Percentiles rank a stretch among this genome's conserved stretches.
Evolutionary conservation across 2,888 invertebrate genomes (phyloP).

Genomic region (Leptinotarsa tumamoca): DNA sequence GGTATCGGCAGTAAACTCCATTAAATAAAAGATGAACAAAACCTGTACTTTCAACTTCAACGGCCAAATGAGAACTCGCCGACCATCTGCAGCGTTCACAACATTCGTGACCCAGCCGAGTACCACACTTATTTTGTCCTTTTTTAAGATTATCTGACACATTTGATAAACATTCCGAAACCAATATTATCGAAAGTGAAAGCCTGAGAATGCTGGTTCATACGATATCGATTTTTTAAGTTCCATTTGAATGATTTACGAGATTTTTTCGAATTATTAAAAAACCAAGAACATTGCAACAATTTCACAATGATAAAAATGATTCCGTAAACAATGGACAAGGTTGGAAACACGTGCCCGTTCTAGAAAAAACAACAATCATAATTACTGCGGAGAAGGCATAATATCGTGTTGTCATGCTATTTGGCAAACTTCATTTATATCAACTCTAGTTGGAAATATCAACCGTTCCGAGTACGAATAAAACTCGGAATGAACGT

Average conservation of each 20-base stretch:
- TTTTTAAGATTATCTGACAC: too few relatives aligned
- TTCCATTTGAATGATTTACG: neutral
- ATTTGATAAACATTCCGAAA: too few relatives aligned
- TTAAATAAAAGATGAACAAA: too few relatives aligned
- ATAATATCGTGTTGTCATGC: conserved; percentile 4
- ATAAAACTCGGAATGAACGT: neutral
- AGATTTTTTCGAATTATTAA: neutral
- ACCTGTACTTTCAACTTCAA: too few relatives aligned
- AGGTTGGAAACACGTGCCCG: neutral
- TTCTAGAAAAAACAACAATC: conserved; percentile 1
- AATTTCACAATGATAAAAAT: neutral
- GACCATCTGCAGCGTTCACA: too few relatives aligned
- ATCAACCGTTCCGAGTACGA: neutral
- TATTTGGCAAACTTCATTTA: conserved; percentile 6
- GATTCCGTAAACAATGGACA: conserved; percentile 6
- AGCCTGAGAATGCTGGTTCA: too few relatives aligned
- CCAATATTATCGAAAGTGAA: too few relatives aligned
- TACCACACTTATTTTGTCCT: too few relatives aligned
- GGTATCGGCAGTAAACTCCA: too few relatives aligned
- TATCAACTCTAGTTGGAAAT: neutral
- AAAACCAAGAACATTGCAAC: neutral
- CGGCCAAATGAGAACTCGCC: too few relatives aligned
- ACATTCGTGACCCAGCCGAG: too few relatives aligned
- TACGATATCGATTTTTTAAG: neutral
- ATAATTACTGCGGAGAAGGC: neutral